A percentile compares a stretch with the other conserved stretches of the same genome.
phyloP scores from a whole-genome alignment of 1,140 invertebrate species.

The Druon quercuslanigerum region DNA sequence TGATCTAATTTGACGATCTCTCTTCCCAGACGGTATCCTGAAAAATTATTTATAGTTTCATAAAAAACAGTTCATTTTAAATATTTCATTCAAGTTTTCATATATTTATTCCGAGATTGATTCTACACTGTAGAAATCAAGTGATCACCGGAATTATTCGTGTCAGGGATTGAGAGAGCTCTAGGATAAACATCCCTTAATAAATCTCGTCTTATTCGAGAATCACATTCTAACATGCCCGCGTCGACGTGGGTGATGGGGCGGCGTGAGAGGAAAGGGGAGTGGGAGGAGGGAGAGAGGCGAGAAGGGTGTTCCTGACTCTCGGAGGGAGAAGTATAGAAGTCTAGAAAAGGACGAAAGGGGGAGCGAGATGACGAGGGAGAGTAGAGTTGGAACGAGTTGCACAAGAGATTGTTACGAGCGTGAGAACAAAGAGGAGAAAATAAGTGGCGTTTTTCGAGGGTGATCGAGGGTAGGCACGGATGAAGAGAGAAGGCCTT shows the following conservation, averaged over 20 bases:
- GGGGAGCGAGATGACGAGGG: conserved; percentile 35
- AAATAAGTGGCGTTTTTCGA: conserved; percentile 61
- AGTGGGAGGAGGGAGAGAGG: conserved; percentile 32
- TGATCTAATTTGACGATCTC: no score
- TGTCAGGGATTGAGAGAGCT: not conserved
- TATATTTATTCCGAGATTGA: not conserved
- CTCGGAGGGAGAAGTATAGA: conserved; percentile 2
- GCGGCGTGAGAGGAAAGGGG: conserved; percentile 16
- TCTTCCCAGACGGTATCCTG: no score
- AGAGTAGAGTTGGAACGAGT: conserved; percentile 37
- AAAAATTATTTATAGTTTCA: no score
- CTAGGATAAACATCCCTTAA: conserved; percentile 8
- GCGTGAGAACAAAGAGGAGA: conserved; percentile 62
- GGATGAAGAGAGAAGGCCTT: conserved; percentile 29
- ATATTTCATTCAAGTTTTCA: not conserved
- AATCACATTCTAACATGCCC: conserved; percentile 3
- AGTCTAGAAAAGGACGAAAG: conserved; percentile 34
- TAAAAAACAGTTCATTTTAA: not conserved
- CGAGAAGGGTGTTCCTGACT: conserved; percentile 10
- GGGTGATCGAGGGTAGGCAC: conserved; percentile 45
- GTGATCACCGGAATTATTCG: not conserved
- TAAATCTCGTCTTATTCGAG: not conserved
- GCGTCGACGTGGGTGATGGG: not conserved
- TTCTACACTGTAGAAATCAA: not conserved
- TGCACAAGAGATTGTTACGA: conserved; percentile 37